Conservation (phyloP, 2,888 invertebrate genomes). For the Bellardia pandia region DNA sequence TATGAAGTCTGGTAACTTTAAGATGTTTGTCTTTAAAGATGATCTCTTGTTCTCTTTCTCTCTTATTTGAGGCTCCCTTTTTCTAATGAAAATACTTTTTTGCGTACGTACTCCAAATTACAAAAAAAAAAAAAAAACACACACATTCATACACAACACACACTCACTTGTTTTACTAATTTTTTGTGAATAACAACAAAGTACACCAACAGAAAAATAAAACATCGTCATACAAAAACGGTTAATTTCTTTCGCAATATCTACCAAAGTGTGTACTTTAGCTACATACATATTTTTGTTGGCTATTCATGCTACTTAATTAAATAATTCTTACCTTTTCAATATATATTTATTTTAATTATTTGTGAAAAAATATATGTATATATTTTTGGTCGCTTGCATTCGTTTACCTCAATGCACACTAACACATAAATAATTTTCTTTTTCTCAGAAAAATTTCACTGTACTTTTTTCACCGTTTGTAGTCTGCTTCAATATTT, state of each 20-base stretch:
- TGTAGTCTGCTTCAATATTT: slow-evolving; percentile 38
- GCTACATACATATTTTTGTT: background rate
- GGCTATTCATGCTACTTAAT: background rate
- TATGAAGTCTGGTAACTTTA: slow-evolving; percentile 53
- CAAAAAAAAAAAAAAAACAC: slow-evolving; percentile 34
- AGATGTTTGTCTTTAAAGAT: slow-evolving; percentile 31
- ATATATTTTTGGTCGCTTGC: slow-evolving; percentile 46
- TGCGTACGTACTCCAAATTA: slow-evolving; percentile 69
- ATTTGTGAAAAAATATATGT: slow-evolving; percentile 34
- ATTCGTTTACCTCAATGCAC: slow-evolving; percentile 62
- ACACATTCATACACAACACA: slow-evolving; percentile 41
- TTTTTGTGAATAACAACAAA: slow-evolving; percentile 59
- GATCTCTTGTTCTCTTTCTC: slow-evolving; percentile 67
- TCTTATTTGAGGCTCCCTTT: slow-evolving; percentile 48
- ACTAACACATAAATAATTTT: slow-evolving; percentile 61
- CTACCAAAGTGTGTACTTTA: slow-evolving; percentile 3
- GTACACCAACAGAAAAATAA: slow-evolving; percentile 47
- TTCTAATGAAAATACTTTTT: slow-evolving; percentile 53
- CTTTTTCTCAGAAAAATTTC: slow-evolving; percentile 71
- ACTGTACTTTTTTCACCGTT: slow-evolving; percentile 67
- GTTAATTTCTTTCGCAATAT: slow-evolving; percentile 67
- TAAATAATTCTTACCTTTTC: slow-evolving; percentile 44
- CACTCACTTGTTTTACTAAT: slow-evolving; percentile 55
- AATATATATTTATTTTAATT: slow-evolving; percentile 11
- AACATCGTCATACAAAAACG: slow-evolving; percentile 51